phyloP scores from a whole-genome alignment of 2,113 vertebrate species.

The Alexandromys fortis region DNA sequence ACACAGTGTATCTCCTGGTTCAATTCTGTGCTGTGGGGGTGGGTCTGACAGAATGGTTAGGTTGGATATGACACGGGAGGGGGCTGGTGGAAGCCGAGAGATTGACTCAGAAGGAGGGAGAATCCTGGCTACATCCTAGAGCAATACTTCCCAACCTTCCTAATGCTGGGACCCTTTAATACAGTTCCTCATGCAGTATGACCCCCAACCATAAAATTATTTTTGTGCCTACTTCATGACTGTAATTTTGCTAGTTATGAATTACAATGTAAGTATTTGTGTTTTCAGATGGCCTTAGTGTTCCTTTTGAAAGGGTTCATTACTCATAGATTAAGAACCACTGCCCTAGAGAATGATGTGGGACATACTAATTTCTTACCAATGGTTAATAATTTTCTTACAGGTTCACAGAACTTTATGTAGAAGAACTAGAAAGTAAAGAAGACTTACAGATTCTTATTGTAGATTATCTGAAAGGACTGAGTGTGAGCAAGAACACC shows the following conservation, averaged over 20 bases:
- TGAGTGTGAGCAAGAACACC: conserved; percentile 90
- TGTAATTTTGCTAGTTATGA: neutral
- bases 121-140: neutral
- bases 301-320: neutral
- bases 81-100: neutral
- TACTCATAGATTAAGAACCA: neutral
- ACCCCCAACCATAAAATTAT: neutral
- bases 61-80: neutral
- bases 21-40: neutral
- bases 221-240: neutral
- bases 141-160: neutral
- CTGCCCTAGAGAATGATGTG: neutral
- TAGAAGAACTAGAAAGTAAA: conserved; percentile 95
- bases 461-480: conserved; percentile 93
- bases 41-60: neutral
- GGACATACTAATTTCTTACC: neutral
- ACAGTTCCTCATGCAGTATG: neutral
- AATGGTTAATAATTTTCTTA: conserved; percentile 42
- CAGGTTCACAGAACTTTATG: conserved; percentile 97
- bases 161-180: neutral
- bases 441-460: conserved; percentile 94
- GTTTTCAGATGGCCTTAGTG: neutral
- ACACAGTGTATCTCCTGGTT: neutral
- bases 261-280: neutral
- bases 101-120: neutral